A percentile compares a stretch with the other conserved stretches of the same genome.
phyloP scores from a whole-genome alignment of 2,888 invertebrate genomes.

The Habroteleia sp. region DNA sequence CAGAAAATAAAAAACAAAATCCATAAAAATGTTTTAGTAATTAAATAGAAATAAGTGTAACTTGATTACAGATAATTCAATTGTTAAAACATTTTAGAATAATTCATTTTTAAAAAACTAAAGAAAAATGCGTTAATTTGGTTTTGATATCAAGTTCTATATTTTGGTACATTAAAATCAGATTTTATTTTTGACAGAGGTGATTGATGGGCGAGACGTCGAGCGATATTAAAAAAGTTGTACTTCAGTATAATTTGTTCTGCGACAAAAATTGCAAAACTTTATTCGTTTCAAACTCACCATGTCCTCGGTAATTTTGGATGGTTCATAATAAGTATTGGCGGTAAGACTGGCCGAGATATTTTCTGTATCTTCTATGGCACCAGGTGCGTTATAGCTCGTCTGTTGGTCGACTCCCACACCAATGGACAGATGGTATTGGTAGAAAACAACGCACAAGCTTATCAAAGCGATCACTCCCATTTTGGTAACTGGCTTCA shows the following conservation, averaged over 20 bases:
- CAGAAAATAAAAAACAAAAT: too few species aligned
- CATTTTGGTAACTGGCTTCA: conserved; percentile 85
- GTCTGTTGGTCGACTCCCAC: conserved; percentile 74
- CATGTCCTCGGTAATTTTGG: conserved; percentile 72
- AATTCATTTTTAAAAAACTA: too few species aligned
- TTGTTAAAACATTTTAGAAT: too few species aligned
- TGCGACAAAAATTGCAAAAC: conserved; percentile 5
- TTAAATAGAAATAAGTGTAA: too few species aligned
- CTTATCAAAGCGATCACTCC: conserved; percentile 85
- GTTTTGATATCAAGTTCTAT: too few species aligned
- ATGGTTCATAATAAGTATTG: conserved; percentile 66
- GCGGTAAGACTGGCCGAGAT: conserved; percentile 69
- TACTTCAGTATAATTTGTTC: conserved; percentile 22
- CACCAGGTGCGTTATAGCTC: conserved; percentile 70
- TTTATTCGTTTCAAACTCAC: conserved; percentile 60
- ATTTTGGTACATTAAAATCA: too few species aligned
- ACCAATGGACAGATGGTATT: conserved; percentile 84
- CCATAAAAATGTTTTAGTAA: too few species aligned
- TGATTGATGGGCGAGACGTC: too few species aligned
- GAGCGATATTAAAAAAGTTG: too few species aligned
- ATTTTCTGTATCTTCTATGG: conserved; percentile 68
- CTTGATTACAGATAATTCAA: too few species aligned
- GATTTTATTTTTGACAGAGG: too few species aligned
- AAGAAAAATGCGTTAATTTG: too few species aligned
- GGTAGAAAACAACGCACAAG: conserved; percentile 85